Conservation (phyloP, 2,113 vertebrate species). For the Aegithalos caudatus region DNA sequence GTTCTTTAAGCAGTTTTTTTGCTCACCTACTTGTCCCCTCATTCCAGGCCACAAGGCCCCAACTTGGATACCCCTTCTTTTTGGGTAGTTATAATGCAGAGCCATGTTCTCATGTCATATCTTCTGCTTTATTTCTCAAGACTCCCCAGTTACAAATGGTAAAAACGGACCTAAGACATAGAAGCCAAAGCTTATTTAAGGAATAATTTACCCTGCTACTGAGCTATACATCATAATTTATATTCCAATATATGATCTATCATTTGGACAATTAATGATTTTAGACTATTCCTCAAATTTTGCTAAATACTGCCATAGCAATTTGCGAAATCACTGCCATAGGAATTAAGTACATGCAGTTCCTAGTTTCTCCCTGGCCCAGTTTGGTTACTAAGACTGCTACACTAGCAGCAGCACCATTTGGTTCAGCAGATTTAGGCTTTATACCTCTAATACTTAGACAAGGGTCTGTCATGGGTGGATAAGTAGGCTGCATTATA, state of each 20-base stretch:
- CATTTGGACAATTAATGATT: neutral
- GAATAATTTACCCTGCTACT: neutral
- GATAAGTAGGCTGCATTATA: neutral
- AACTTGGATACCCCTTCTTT: neutral
- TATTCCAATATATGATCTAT: neutral
- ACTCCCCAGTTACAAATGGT: neutral
- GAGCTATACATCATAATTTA: neutral
- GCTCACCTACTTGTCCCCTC: neutral
- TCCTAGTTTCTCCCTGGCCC: neutral
- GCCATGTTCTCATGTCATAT: neutral
- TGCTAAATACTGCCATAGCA: neutral
- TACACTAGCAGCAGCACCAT: neutral
- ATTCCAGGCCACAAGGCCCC: neutral
- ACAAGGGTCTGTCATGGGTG: neutral
- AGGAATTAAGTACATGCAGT: neutral
- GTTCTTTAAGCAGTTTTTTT: neutral
- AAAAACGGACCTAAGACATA: neutral
- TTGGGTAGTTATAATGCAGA: neutral
- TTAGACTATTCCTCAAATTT: neutral
- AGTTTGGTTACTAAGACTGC: neutral
- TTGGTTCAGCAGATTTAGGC: neutral
- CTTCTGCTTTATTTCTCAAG: neutral
- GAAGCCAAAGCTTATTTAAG: neutral
- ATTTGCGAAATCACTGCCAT: neutral
- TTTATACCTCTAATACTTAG: neutral